These are phyloP conservation scores for Petrolisthes cinctipes DNA, from an alignment of 2,888 invertebrate genomes.

Conservation along the genomic window DNA sequence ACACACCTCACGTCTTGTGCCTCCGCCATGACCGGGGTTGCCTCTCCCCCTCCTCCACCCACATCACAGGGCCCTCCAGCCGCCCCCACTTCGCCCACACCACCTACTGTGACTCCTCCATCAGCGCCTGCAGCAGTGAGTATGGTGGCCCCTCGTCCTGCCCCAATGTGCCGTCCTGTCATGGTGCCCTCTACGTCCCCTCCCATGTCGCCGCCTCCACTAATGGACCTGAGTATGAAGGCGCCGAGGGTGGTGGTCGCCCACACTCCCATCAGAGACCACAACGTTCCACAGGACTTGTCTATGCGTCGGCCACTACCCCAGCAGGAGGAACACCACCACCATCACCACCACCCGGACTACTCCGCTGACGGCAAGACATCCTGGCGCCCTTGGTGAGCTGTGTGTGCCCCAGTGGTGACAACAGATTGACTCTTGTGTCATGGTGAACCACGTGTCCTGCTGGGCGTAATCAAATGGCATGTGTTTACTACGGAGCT, in stretches of 20 bases:
- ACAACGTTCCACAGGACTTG: constrained; percentile 40
- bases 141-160: neutral
- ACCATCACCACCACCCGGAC: constrained; percentile 8
- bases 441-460: too few relatives aligned
- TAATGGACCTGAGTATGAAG: constrained; percentile 51
- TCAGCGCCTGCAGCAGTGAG: neutral
- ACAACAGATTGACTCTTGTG: neutral
- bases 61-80: constrained; percentile 4
- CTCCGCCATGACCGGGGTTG: constrained; percentile 53
- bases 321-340: neutral
- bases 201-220: constrained; percentile 40
- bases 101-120: constrained; percentile 24
- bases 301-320: constrained; percentile 45
- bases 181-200: constrained; percentile 24
- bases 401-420: neutral
- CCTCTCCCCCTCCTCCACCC: constrained; percentile 22
- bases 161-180: constrained; percentile 1
- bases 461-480: too few relatives aligned
- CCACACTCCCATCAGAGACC: constrained; percentile 49
- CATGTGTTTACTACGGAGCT: too few relatives aligned
- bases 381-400: constrained; percentile 54
- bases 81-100: neutral
- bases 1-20: constrained; percentile 62
- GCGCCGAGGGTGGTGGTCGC: constrained; percentile 35
- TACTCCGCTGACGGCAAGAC: constrained; percentile 23